A percentile compares a stretch with the other conserved stretches of the same genome.
phyloP scores from a whole-genome alignment of 1,140 invertebrate species.

The Cydia splendana region DNA sequence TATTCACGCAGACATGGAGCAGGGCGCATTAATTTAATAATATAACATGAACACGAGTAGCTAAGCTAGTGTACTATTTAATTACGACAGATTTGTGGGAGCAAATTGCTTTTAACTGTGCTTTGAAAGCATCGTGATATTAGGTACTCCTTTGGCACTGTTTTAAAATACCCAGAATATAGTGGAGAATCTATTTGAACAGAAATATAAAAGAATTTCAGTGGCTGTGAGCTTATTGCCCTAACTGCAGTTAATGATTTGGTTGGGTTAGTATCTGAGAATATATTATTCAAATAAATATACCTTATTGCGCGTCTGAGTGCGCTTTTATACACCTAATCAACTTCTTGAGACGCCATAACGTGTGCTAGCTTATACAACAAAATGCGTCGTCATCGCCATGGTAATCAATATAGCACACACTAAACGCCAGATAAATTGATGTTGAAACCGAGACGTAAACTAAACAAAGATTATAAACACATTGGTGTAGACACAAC shows the following conservation, averaged over 20 bases:
- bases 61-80: constrained; percentile 7
- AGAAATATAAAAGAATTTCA: not conserved
- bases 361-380: too few species aligned
- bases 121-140: constrained; percentile 8
- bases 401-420: too few species aligned
- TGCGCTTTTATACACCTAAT: not conserved
- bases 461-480: too few species aligned
- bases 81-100: constrained; percentile 20
- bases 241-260: constrained; percentile 7
- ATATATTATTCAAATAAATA: too few species aligned
- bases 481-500: too few species aligned
- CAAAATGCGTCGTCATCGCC: too few species aligned
- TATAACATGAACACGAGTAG: constrained; percentile 27
- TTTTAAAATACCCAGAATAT: not conserved
- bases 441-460: too few species aligned
- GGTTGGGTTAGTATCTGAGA: not conserved
- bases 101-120: constrained; percentile 10
- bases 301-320: not conserved
- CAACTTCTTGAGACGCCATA: too few species aligned
- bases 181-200: constrained; percentile 7
- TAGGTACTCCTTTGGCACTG: not conserved
- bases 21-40: constrained; percentile 14
- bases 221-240: not conserved
- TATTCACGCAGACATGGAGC: constrained; percentile 3
- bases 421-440: too few species aligned